These are phyloP conservation scores for Cynopterus brachyotis DNA, from an alignment of 2,113 vertebrate species.

Conservation along the genomic window DNA sequence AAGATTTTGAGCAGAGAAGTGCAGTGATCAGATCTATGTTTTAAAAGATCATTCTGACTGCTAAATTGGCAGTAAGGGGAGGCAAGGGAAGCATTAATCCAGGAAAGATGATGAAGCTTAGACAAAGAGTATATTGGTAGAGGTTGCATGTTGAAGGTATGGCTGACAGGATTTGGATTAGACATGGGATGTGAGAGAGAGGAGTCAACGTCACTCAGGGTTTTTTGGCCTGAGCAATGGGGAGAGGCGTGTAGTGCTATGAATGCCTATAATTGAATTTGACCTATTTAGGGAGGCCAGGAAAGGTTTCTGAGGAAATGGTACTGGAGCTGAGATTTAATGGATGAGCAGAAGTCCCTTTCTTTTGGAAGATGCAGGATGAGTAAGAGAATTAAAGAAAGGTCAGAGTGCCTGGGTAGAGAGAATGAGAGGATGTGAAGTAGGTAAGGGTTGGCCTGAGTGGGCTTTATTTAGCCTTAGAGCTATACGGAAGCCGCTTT, in stretches of 20 bases:
- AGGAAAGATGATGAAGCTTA: background rate
- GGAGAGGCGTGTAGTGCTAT: background rate
- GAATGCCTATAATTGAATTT: background rate
- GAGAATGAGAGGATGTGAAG: background rate
- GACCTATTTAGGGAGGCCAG: background rate
- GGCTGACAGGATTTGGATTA: background rate
- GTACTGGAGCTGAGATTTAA: background rate
- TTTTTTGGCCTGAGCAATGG: background rate
- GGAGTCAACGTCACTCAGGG: background rate
- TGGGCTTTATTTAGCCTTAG: background rate
- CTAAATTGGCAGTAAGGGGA: background rate
- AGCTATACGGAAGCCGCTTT: background rate
- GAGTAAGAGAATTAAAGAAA: background rate
- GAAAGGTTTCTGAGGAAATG: constrained; percentile 7
- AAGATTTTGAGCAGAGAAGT: constrained; percentile 26
- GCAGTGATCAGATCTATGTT: background rate
- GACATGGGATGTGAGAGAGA: background rate
- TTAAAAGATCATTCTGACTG: background rate
- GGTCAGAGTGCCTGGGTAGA: background rate
- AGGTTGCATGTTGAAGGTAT: background rate
- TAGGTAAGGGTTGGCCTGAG: background rate
- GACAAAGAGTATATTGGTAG: background rate
- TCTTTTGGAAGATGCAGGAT: background rate
- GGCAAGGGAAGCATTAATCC: background rate
- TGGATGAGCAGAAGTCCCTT: background rate